Conservation (phyloP, 1,140 invertebrate genomes). For the Tyrophagus putrescentiae region DNA sequence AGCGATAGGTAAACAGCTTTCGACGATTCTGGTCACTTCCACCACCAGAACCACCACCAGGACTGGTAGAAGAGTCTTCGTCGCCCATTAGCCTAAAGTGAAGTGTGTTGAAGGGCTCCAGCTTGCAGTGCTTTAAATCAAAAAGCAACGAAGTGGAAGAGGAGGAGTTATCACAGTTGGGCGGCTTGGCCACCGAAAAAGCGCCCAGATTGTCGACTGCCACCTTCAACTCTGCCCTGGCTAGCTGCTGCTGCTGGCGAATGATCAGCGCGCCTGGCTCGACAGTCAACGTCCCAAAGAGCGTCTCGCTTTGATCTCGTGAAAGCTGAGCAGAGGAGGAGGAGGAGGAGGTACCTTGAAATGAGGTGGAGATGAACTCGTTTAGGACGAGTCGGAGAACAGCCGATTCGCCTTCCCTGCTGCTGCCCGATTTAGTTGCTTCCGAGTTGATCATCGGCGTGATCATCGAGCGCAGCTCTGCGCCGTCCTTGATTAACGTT, state of each 20-base stretch:
- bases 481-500: neutral
- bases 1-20: conserved; percentile 6
- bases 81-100: conserved; percentile 1
- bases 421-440: neutral
- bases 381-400: neutral
- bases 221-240: neutral
- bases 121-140: conserved; percentile 2
- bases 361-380: conserved; percentile 2
- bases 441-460: neutral
- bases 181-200: neutral
- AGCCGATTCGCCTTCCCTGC: neutral
- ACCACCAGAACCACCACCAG: neutral
- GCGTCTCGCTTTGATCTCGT: neutral
- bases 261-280: neutral
- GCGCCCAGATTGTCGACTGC: neutral
- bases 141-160: neutral
- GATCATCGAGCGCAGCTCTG: neutral
- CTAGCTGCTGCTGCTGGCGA: too few species aligned
- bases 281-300: conserved; percentile 1
- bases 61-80: neutral
- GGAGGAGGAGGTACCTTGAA: neutral
- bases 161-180: neutral
- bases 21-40: neutral
- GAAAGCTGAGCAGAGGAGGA: too few species aligned
- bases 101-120: neutral